A percentile compares a stretch with the other conserved stretches of the same genome.
phyloP scores from a whole-genome alignment of 2,888 invertebrate species.

The Ariolimax columbianus region DNA sequence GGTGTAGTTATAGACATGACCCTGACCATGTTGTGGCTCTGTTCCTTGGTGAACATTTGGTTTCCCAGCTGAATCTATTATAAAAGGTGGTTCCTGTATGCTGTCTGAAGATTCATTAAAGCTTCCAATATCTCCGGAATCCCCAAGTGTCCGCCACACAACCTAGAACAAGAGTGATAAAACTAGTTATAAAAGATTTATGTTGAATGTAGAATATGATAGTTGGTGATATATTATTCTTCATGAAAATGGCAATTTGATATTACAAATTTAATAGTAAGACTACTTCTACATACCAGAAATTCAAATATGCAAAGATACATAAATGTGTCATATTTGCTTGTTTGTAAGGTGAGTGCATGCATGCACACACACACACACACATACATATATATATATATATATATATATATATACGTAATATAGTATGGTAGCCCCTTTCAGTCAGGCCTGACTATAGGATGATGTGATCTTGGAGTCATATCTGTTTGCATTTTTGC shows the following conservation, averaged over 20 bases:
- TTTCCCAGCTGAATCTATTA: constrained; percentile 32
- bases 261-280: background rate
- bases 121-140: constrained; percentile 55
- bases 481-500: no score
- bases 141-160: constrained; percentile 73
- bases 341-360: no score
- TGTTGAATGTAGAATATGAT: background rate
- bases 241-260: background rate
- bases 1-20: constrained; percentile 35
- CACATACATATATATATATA: no score
- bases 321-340: no score
- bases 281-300: background rate
- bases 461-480: no score
- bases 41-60: background rate
- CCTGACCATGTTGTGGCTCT: background rate
- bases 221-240: background rate
- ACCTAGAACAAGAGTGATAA: constrained; percentile 60
- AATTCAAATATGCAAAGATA: no score
- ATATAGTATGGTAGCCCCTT: no score
- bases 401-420: no score
- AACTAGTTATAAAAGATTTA: constrained; percentile 5
- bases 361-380: no score
- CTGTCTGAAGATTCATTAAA: constrained; percentile 51
- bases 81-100: constrained; percentile 46
- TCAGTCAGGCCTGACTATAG: no score